These are phyloP conservation scores for Dicyrtomina minuta DNA, from an alignment of 2,888 invertebrate genomes.

Conservation along the genomic window DNA sequence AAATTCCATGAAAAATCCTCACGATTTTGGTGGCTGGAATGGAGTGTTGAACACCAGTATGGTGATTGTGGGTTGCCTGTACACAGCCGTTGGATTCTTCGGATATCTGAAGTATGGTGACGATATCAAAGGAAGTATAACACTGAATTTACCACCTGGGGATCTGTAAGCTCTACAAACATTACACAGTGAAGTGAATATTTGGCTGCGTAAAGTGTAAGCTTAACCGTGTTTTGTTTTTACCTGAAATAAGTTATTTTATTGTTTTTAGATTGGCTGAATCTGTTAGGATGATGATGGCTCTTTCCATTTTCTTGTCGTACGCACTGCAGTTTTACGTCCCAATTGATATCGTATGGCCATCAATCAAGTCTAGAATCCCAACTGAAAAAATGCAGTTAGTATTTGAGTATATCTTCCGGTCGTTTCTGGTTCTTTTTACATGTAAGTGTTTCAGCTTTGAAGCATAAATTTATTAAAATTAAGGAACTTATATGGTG, in stretches of 20 bases:
- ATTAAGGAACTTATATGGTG: too few species aligned
- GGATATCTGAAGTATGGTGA: constrained; percentile 88
- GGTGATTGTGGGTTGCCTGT: constrained; percentile 78
- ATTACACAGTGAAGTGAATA: too few species aligned
- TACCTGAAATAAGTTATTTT: too few species aligned
- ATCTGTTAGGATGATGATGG: constrained; percentile 79
- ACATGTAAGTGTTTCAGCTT: constrained; percentile 72
- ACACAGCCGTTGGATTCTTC: constrained; percentile 84
- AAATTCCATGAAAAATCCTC: constrained; percentile 85
- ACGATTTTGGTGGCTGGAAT: constrained; percentile 78
- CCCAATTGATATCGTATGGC: constrained; percentile 86
- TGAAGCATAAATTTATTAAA: too few species aligned
- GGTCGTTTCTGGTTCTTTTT: constrained; percentile 70
- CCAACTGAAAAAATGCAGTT: constrained; percentile 66
- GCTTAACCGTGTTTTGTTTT: too few species aligned
- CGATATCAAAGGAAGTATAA: constrained; percentile 78
- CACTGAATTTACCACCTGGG: constrained; percentile 71
- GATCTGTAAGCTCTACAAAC: constrained; percentile 49
- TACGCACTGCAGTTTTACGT: constrained; percentile 93
- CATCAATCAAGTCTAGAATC: constrained; percentile 67
- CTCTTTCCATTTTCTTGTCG: constrained; percentile 84
- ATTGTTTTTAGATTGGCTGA: constrained; percentile 79
- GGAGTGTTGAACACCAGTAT: constrained; percentile 88
- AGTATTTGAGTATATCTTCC: constrained; percentile 69
- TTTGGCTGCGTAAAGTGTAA: too few species aligned